Base-by-base conservation (phyloP, 2,888 invertebrate genomes). In the Eupithecia subumbrata region DNA sequence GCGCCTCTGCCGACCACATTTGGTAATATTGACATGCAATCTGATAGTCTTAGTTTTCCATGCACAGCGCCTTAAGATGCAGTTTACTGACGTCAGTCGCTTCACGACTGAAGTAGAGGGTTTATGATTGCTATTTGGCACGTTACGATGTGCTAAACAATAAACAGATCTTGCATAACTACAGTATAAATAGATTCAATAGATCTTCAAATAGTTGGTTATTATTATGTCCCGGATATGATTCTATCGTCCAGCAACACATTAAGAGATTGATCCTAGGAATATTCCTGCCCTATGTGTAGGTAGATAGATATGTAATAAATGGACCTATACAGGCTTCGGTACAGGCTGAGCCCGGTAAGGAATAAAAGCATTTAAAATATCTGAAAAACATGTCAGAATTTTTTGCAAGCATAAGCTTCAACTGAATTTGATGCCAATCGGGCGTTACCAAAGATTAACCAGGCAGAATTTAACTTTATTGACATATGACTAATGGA, bases 131-230 rank as follows among this genome's bases (percentile, higher is more conserved):
- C n/a, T 77, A 76, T 76, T 78, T 76, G 79, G 77, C 78, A 78
- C 76, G 71, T 74, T 73, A 75, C 73, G 75, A 79, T 67, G 75
- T 80, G 77, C 71, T 69, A 70, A 76, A 76, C 76, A 77, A 77
- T 76, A 78, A 78, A 79, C 79, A 78, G 72, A 56, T 76, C 77
- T 79, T 77, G 74, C 77, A 69, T 78, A 78, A 77, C 63, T 30
- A 68, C 14, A 30, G 68, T 69, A 69, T 74, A 76, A 77, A 78
- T 78, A 81, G 72, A 75, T 63, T 68, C 43, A 68, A 68, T 68
- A 43, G 68, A 43, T 68, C 68, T 68, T 43, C 68, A 43, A 34
- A 69, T 69, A 69, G 18, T 69, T 16, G 22, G 34, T 64, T 34
- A 70, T 43, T 72, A 63, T 64, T 71, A 43, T 66, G 56, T 56